Evolutionary conservation across 2,113 vertebrate genomes (phyloP).

Genomic region (Otis tarda): DNA sequence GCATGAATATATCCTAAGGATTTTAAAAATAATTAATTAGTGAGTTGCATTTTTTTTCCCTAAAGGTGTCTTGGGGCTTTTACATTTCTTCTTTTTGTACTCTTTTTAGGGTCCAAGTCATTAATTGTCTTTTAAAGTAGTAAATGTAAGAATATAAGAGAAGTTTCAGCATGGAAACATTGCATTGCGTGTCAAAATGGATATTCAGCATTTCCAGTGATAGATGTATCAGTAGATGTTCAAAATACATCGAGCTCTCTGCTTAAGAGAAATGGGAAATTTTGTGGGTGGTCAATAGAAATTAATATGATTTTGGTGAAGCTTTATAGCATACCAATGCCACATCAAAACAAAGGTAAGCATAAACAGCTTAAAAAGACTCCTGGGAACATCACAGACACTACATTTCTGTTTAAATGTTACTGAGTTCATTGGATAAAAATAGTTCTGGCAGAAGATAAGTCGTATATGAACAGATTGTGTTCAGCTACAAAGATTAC

Average conservation of each 20-base stretch:
- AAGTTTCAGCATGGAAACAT: not conserved
- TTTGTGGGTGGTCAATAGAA: not conserved
- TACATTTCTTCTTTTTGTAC: not conserved
- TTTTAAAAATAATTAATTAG: not conserved
- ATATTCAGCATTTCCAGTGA: not conserved
- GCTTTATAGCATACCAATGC: not conserved
- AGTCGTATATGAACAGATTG: slow-evolving; percentile 48
- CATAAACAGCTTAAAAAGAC: not conserved
- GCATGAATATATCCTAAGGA: not conserved
- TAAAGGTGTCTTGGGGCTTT: not conserved
- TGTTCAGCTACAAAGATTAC: slow-evolving; percentile 53
- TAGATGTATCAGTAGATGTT: not conserved
- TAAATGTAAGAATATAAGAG: not conserved
- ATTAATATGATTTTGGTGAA: not conserved
- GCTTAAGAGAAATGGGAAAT: not conserved
- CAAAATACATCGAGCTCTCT: not conserved
- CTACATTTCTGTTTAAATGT: not conserved
- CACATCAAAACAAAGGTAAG: slow-evolving; percentile 20
- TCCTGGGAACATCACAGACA: not conserved
- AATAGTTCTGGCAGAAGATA: slow-evolving; percentile 67
- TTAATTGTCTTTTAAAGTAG: not conserved
- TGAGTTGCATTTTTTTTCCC: not conserved
- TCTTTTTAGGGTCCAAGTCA: not conserved
- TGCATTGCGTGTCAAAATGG: not conserved
- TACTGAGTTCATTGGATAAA: slow-evolving; percentile 24